Evolutionary conservation across 2,888 invertebrate genomes (phyloP), one percentile per base, ranked within the genome.

Genomic region (Hirtodrosophila alboralis): DNA sequence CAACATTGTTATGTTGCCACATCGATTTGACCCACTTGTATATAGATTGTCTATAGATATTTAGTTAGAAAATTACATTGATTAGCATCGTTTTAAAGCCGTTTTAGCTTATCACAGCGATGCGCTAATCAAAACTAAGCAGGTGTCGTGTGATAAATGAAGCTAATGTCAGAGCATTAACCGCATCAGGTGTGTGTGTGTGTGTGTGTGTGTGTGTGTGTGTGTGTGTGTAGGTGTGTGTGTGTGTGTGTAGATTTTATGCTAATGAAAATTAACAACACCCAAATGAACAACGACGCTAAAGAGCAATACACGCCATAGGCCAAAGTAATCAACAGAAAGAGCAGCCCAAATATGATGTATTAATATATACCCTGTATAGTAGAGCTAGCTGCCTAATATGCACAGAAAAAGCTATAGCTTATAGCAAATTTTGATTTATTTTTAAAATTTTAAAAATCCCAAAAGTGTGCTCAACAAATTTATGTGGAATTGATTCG

Each of bases 201-300:
- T 10, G 31, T 12, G 41, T 26, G 33, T 16, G 12, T 56, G 58
- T 31, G 27, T 21, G 16, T 34, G 30, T 9, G 34, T 26, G 10
- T 13, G 30, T 12, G 21, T 36, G 14, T 43, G 62, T 26, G 34
- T 31, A n/a, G 26, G 6, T 10, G 16, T 43, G 18, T 23, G 14
- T 56, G 21, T 31, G n/a, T n/a, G n/a, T n/a, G n/a, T n/a, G n/a
- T n/a, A n/a, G n/a, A n/a, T n/a, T n/a, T 28, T 16, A 10, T 63
- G 78, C 57, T 79, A 84, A 84, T 81, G 63, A 59, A 75, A 75
- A 66, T 58, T 65, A 72, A 84, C 79, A 74, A 63, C 63, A 49
- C 54, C 45, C 54, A 78, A 71, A 68, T 61, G 57, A 74, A 43
- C 59, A 62, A 13, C 18, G 38, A 16, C 37, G 53, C 71, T 75